phyloP scores from a whole-genome alignment of 2,797 vertebrate genomes.

The Sebastiscus albofasciatus region DNA sequence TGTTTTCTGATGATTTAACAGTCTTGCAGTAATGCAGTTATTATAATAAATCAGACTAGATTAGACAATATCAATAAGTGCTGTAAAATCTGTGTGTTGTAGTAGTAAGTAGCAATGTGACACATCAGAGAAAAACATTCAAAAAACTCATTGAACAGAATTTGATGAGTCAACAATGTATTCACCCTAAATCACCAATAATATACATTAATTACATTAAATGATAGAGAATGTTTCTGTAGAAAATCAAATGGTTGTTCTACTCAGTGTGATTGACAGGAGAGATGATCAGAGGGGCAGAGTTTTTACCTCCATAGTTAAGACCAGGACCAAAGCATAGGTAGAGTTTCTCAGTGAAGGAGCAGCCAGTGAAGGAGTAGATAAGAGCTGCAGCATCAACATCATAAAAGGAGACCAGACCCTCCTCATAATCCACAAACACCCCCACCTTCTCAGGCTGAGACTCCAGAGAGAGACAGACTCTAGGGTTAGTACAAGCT shows the following conservation, averaged over 20 bases:
- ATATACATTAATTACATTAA: too few species aligned
- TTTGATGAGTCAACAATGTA: too few species aligned
- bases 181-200: too few species aligned
- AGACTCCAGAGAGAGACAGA: neutral
- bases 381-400: neutral
- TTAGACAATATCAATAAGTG: too few species aligned
- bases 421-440: constrained; percentile 1
- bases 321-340: rapidly evolving
- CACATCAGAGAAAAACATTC: too few species aligned
- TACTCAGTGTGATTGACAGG: neutral
- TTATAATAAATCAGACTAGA: too few species aligned
- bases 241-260: neutral
- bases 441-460: neutral
- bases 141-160: too few species aligned
- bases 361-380: neutral
- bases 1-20: too few species aligned
- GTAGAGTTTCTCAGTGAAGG: neutral
- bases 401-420: neutral
- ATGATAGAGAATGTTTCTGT: too few species aligned
- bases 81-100: too few species aligned
- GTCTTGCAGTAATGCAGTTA: too few species aligned
- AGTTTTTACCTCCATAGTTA: neutral
- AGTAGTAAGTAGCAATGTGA: too few species aligned
- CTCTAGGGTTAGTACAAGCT: rapidly evolving
- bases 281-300: neutral